Evolutionary conservation across 2,888 invertebrate genomes (phyloP).

Genomic region (Stegana nigrithorax): DNA sequence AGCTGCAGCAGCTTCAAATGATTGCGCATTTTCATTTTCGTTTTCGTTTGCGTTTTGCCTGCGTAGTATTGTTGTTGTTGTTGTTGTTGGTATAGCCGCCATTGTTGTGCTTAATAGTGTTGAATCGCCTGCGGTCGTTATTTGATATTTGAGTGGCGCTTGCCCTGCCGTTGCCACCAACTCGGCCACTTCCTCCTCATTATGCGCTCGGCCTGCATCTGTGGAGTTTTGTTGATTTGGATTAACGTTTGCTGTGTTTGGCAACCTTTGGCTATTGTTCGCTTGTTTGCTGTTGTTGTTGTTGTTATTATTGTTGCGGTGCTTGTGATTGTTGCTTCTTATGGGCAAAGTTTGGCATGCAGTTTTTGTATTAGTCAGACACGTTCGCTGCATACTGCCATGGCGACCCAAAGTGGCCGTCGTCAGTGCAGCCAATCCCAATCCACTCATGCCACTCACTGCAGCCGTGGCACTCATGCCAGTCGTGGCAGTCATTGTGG

Average conservation of each 20-base stretch:
- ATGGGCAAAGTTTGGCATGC: slow-evolving; percentile 32
- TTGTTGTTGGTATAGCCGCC: no score
- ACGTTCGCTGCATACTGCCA: background rate
- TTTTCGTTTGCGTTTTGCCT: no score
- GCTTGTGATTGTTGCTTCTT: slow-evolving; percentile 1
- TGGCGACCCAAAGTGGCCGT: slow-evolving; percentile 5
- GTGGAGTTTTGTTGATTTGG: slow-evolving; percentile 13
- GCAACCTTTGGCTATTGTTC: no score
- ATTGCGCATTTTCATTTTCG: no score
- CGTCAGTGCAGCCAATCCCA: no score
- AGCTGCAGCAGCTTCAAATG: background rate
- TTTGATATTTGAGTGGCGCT: slow-evolving; percentile 12
- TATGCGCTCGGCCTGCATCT: no score
- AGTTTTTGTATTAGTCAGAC: background rate
- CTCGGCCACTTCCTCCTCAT: no score
- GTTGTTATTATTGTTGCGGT: slow-evolving; percentile 7
- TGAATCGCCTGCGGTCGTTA: background rate
- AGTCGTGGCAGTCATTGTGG: slow-evolving; percentile 25
- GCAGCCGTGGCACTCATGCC: slow-evolving; percentile 12
- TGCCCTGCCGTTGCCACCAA: slow-evolving; percentile 18
- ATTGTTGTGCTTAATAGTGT: no score
- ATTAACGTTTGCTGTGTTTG: slow-evolving; percentile 9
- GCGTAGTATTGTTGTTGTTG: no score
- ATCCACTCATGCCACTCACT: no score
- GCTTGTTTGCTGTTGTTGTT: slow-evolving; percentile 22